Conservation (phyloP, 2,113 vertebrate species). For the Tachysurus fulvidraco region DNA sequence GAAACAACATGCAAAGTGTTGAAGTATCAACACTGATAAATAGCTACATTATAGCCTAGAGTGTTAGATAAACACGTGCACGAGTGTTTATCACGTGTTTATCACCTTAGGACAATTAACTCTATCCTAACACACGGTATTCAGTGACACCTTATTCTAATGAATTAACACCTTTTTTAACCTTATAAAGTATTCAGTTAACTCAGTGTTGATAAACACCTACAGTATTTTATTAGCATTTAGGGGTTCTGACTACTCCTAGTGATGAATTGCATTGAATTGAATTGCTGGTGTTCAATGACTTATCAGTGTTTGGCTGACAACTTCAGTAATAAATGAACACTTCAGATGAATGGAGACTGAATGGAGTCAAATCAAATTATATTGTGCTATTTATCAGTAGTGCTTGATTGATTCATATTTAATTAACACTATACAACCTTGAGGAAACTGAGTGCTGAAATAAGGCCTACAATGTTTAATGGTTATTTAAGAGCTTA, state of each 20-base stretch:
- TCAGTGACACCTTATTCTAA: not conserved
- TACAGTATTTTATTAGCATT: no score
- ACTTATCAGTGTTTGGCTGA: not conserved
- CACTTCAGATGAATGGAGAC: not conserved
- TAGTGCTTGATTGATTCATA: not conserved
- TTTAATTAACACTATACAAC: no score
- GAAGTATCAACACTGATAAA: not conserved
- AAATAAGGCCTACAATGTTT: not conserved
- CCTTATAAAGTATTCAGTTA: not conserved
- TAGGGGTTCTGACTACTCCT: not conserved
- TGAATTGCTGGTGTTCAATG: not conserved
- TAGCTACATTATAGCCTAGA: not conserved
- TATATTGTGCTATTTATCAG: not conserved
- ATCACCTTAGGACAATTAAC: not conserved
- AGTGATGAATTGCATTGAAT: no score
- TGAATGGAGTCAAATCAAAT: not conserved
- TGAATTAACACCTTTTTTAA: not conserved
- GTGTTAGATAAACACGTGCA: not conserved
- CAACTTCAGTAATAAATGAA: not conserved
- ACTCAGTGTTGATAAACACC: no score
- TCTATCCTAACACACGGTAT: not conserved
- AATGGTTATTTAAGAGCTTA: no score
- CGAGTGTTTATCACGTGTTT: not conserved
- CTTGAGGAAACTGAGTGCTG: not conserved
- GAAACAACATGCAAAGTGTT: not conserved